These are phyloP conservation scores for Symphodus melops DNA, from an alignment of 2,113 vertebrate species.

Conservation along the genomic window DNA sequence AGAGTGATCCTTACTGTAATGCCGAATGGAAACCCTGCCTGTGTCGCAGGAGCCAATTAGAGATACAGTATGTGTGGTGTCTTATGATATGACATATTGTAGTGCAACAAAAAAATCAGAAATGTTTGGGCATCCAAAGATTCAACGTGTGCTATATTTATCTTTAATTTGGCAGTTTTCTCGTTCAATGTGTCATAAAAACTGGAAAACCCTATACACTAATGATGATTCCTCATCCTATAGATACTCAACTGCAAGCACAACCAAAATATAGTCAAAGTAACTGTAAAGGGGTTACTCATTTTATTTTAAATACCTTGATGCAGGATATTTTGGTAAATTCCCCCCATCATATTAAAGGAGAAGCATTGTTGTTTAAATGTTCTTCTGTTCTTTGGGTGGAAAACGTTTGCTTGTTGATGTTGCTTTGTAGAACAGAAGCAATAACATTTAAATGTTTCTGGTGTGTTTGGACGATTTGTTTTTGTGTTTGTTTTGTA, in stretches of 20 bases:
- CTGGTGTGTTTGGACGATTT: not conserved
- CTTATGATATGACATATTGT: not conserved
- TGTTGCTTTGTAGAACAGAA: too few species aligned
- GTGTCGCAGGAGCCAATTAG: slow-evolving; percentile 3
- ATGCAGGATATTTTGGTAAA: not conserved
- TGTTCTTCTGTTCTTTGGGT: not conserved
- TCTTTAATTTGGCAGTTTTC: not conserved
- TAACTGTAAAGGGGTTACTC: not conserved
- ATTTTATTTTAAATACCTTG: not conserved
- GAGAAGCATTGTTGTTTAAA: not conserved
- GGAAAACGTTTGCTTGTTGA: not conserved
- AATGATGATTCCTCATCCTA: not conserved
- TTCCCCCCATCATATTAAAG: too few species aligned
- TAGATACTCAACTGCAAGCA: not conserved
- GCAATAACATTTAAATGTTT: not conserved
- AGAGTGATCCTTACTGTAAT: slow-evolving; percentile 1
- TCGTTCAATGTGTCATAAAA: not conserved
- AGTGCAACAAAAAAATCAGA: not conserved
- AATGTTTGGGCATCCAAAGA: not conserved
- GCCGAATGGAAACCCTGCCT: not conserved
- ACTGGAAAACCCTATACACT: not conserved
- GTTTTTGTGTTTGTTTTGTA: not conserved
- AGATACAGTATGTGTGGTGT: not conserved
- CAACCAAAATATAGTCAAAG: not conserved
- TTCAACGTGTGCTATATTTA: not conserved